Evolutionary conservation across 2,113 vertebrate genomes (phyloP).

Genomic region (Axis porcinus): DNA sequence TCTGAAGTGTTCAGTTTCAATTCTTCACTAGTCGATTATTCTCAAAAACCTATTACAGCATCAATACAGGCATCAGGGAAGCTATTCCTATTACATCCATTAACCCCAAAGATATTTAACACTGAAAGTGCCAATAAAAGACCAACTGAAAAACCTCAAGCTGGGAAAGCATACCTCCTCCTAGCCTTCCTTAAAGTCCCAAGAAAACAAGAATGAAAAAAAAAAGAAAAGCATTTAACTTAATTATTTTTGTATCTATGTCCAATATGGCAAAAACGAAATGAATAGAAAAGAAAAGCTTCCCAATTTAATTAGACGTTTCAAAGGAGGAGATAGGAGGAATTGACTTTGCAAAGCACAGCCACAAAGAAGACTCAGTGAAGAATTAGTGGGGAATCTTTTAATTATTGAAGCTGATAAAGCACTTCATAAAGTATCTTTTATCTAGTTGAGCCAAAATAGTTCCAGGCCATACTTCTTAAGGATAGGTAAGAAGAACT

Average conservation of each 20-base stretch:
- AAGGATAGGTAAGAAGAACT: neutral
- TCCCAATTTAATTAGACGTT: conserved; percentile 70
- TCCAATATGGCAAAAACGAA: conserved; percentile 64
- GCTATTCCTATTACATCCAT: neutral
- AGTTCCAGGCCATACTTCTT: neutral
- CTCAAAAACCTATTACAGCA: neutral
- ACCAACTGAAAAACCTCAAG: neutral
- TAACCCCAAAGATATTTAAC: neutral
- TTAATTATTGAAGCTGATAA: conserved; percentile 63
- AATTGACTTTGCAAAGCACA: conserved; percentile 43
- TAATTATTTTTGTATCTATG: conserved; percentile 72
- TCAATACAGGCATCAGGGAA: neutral
- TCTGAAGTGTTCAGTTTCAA: neutral
- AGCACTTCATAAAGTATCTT: conserved; percentile 11
- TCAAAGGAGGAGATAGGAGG: conserved; percentile 62
- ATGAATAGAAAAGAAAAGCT: conserved; percentile 36
- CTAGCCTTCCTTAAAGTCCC: neutral
- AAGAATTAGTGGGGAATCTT: conserved; percentile 56
- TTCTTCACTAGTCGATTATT: conserved; percentile 24
- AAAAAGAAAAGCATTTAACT: conserved; percentile 41
- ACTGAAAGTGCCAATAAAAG: neutral
- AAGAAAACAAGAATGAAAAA: conserved; percentile 52
- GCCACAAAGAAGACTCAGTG: conserved; percentile 20
- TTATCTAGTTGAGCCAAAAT: conserved; percentile 24
- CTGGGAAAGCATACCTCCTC: neutral